These are phyloP conservation scores for Andrena haemorrhoa DNA, from an alignment of 2,888 invertebrate genomes.

Conservation along the genomic window DNA sequence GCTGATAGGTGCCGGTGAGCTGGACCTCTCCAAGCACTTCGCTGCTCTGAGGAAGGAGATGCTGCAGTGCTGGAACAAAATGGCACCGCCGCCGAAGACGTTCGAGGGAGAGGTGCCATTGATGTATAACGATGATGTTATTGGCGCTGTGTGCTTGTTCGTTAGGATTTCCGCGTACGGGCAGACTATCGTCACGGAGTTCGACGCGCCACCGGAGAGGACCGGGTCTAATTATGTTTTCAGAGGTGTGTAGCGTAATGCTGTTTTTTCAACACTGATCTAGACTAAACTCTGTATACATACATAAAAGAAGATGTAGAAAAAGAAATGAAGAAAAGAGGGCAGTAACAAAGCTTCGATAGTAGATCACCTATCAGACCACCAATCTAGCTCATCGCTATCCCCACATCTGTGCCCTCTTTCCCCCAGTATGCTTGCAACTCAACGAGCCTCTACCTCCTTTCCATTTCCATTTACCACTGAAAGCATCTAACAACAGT, in stretches of 20 bases:
- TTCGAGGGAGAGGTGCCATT: conserved; percentile 87
- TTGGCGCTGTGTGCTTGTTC: conserved; percentile 86
- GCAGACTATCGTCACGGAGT: conserved; percentile 88
- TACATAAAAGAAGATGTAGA: no score
- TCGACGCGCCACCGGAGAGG: conserved; percentile 77
- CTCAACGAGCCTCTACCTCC: no score
- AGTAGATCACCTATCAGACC: no score
- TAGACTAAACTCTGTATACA: no score
- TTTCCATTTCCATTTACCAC: no score
- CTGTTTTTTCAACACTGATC: background rate
- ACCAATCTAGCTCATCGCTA: no score
- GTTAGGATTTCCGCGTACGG: conserved; percentile 89
- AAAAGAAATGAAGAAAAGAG: no score
- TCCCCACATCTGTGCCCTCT: no score
- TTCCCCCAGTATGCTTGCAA: no score
- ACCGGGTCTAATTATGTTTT: conserved; percentile 71
- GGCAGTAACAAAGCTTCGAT: no score
- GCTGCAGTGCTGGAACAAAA: conserved; percentile 71
- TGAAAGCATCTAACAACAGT: no score
- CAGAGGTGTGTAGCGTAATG: conserved; percentile 44
- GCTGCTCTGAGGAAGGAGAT: conserved; percentile 87
- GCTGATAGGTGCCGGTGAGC: conserved; percentile 86
- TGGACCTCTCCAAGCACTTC: conserved; percentile 88
- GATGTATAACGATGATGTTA: conserved; percentile 78
- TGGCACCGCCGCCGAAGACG: conserved; percentile 84